Evolutionary conservation across 2,797 vertebrate species (phyloP).

Genomic region (Parauchenoglanis ngamensis): DNA sequence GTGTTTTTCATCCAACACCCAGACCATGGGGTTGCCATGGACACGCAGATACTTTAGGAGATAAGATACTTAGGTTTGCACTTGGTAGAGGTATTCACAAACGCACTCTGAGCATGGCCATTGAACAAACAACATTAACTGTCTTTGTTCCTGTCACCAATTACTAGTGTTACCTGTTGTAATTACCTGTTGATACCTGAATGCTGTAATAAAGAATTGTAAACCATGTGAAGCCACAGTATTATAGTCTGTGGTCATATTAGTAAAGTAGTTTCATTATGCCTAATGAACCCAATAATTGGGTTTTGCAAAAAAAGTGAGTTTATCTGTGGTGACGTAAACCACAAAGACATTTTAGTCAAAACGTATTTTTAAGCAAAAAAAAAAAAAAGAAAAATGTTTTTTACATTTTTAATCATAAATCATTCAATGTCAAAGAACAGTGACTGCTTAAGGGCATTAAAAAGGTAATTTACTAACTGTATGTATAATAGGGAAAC

Average conservation of each 20-base stretch:
- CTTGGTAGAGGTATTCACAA: background rate
- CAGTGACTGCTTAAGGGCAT: background rate
- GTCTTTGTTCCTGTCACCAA: background rate
- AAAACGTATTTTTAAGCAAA: background rate
- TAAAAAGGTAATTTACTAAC: background rate
- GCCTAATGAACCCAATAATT: background rate
- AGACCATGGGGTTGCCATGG: slow-evolving; percentile 14
- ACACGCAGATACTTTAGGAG: background rate
- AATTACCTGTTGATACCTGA: too few relatives aligned
- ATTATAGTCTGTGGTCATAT: background rate
- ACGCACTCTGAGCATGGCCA: background rate
- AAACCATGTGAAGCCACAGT: background rate
- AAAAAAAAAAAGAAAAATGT: too few relatives aligned
- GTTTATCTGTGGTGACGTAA: too few relatives aligned
- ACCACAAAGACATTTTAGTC: background rate
- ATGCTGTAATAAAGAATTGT: background rate
- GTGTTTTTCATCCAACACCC: background rate
- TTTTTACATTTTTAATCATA: background rate
- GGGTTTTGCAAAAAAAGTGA: too few relatives aligned
- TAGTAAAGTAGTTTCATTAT: background rate
- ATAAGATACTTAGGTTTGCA: background rate
- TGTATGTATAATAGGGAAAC: background rate
- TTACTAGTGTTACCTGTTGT: background rate
- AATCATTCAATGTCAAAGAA: background rate
- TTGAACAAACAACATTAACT: background rate